A percentile compares a stretch with the other conserved stretches of the same genome.
Evolutionary conservation across 2,888 invertebrate species (phyloP).

Genomic region (Lymantria monacha): DNA sequence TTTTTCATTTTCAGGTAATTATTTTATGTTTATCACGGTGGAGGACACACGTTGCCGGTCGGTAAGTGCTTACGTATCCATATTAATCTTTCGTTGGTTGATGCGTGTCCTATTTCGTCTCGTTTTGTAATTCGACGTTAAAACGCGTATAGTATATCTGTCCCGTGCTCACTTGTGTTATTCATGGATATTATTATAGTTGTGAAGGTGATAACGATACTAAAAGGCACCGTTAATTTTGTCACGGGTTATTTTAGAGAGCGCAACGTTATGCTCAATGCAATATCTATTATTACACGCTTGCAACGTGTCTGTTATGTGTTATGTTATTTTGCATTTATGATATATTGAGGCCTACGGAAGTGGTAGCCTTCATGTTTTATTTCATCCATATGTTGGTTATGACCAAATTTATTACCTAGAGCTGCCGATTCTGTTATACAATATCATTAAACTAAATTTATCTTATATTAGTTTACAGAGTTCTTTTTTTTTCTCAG

Average conservation of each 20-base stretch:
- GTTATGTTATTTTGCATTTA: slow-evolving; percentile 22
- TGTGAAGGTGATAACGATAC: slow-evolving; percentile 72
- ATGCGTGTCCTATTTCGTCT: slow-evolving; percentile 49
- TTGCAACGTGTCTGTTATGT: slow-evolving; percentile 24
- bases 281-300: slow-evolving; percentile 42
- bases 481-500: too few relatives aligned
- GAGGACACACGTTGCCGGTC: slow-evolving; percentile 20
- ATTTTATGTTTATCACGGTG: slow-evolving; percentile 34
- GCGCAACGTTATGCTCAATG: slow-evolving; percentile 63
- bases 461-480: too few relatives aligned
- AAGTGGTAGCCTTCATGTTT: slow-evolving; percentile 19
- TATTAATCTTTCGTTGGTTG: slow-evolving; percentile 32
- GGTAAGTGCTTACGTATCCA: slow-evolving; percentile 44
- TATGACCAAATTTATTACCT: slow-evolving; percentile 25
- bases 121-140: slow-evolving; percentile 51
- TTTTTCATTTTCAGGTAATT: slow-evolving; percentile 68
- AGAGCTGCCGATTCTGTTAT: too few relatives aligned
- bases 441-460: too few relatives aligned
- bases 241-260: slow-evolving; percentile 68
- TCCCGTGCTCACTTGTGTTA: slow-evolving; percentile 56
- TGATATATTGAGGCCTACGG: slow-evolving; percentile 25
- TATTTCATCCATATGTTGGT: background rate
- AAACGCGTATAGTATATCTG: slow-evolving; percentile 63
- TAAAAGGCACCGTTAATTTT: slow-evolving; percentile 64
- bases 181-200: slow-evolving; percentile 68